phyloP scores from a whole-genome alignment of 2,113 vertebrate genomes.

The cat (Felis catus) region DNA sequence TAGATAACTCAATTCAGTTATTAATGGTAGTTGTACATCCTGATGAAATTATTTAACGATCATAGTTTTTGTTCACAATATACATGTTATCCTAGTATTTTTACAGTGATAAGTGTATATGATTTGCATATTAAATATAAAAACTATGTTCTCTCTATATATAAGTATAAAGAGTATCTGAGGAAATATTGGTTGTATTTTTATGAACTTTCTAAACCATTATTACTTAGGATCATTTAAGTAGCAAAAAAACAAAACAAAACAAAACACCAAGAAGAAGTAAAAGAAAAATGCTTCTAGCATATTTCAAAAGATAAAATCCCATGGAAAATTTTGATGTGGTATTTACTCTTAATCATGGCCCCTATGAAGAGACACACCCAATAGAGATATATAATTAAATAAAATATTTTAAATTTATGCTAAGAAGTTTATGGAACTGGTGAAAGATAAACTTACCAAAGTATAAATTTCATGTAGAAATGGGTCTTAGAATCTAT shows the following conservation, averaged over 20 bases:
- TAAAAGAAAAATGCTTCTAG: not conserved
- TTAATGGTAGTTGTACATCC: not conserved
- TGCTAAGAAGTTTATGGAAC: not conserved
- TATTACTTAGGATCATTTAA: not conserved
- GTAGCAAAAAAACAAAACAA: not conserved
- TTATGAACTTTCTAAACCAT: not conserved
- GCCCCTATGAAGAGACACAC: not conserved
- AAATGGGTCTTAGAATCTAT: not conserved
- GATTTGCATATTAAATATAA: not conserved
- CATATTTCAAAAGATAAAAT: constrained; percentile 22
- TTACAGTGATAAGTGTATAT: not conserved
- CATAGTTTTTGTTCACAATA: constrained; percentile 26
- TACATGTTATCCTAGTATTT: not conserved
- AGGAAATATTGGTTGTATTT: not conserved
- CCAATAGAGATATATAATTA: not conserved
- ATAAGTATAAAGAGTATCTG: not conserved
- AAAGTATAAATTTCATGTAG: not conserved
- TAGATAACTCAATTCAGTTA: not conserved
- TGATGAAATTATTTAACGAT: not conserved
- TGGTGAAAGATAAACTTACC: not conserved
- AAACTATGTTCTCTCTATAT: not conserved
- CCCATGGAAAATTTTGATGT: not conserved
- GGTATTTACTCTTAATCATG: not conserved
- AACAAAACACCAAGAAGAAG: too few species aligned
- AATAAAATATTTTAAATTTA: not conserved